phyloP scores from a whole-genome alignment of 1,140 invertebrate genomes.

The Trichonephila clavipes region DNA sequence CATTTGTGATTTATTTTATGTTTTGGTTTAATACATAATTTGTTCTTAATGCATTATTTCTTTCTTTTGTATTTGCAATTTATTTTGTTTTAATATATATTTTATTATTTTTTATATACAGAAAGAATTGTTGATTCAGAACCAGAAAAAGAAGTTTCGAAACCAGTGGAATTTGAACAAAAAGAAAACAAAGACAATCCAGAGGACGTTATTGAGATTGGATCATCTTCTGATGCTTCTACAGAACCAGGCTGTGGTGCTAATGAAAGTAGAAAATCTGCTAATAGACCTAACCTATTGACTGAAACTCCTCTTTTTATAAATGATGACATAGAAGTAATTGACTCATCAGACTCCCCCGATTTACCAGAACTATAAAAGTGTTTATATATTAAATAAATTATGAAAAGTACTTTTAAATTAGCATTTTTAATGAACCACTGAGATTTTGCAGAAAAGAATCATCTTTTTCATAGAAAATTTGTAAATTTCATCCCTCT shows the following conservation, averaged over 20 bases:
- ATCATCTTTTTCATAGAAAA: background rate
- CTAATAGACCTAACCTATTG: background rate
- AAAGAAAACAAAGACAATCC: background rate
- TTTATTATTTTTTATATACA: background rate
- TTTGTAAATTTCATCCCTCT: background rate
- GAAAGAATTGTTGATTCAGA: background rate
- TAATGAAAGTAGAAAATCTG: background rate
- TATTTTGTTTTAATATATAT: no score
- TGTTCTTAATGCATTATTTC: no score
- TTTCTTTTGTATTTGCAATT: no score
- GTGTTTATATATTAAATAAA: background rate
- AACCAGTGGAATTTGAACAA: background rate
- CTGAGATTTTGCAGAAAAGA: background rate
- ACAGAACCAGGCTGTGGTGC: background rate
- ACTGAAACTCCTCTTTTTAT: background rate
- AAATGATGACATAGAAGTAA: background rate
- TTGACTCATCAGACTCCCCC: background rate
- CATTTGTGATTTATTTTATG: no score
- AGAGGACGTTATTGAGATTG: conserved; percentile 11
- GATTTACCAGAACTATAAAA: background rate
- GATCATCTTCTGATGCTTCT: conserved; percentile 24
- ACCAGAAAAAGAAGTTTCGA: background rate
- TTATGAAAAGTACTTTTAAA: background rate
- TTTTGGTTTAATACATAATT: no score
- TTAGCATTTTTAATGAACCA: background rate